Evolutionary conservation across 2,113 vertebrate genomes (phyloP), one percentile per base, ranked within the genome.

Genomic region (Engraulis encrasicolus): DNA sequence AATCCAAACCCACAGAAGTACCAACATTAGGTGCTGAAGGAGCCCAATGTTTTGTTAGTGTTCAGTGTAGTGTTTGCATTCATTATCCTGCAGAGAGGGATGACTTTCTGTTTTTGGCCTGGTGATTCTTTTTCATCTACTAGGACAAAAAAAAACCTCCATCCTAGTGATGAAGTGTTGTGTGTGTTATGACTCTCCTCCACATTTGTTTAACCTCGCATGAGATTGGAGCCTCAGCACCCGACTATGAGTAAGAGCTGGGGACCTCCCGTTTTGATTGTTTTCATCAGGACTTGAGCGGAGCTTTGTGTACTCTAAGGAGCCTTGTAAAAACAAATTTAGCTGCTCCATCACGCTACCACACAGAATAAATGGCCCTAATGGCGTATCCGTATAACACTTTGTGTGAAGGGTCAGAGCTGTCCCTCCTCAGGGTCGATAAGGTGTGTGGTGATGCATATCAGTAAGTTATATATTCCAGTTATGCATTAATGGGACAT

Each of bases 181-280:
- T 83, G 84, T 83, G 84, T 81, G 79, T 78, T 82, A 61, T 50
- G 78, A 84, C 82, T 36, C 50, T 49, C 37, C 15, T 79, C 36
- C 34, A 78, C 66, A 77, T 84, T 85, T 86, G 81, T 87, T 86
- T 83, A 88, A 88, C 85, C 83, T 88, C 49, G 81, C 38, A 79
- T 78, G 54, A 79, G 78, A 86, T 74, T 31, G 81, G 66, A 86
- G 54, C 77, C 50, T 34, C 37, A 81, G 34, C 54, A 12, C 40
- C 82, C 11, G 31, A 82, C 40, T 86, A 61, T 36, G 82, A 86
- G 77, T 52, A n/a, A n/a, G n/a, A n/a, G n/a, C n/a, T n/a, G n/a
- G n/a, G 83, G 78, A 82, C 86, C 84, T 86, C 78, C 86, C 77
- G 78, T 58, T 74, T 54, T 38, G 85, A 83, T 48, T 74, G 40